These are phyloP conservation scores for Salmo trutta DNA, from an alignment of 2,797 vertebrate species.

Conservation along the genomic window DNA sequence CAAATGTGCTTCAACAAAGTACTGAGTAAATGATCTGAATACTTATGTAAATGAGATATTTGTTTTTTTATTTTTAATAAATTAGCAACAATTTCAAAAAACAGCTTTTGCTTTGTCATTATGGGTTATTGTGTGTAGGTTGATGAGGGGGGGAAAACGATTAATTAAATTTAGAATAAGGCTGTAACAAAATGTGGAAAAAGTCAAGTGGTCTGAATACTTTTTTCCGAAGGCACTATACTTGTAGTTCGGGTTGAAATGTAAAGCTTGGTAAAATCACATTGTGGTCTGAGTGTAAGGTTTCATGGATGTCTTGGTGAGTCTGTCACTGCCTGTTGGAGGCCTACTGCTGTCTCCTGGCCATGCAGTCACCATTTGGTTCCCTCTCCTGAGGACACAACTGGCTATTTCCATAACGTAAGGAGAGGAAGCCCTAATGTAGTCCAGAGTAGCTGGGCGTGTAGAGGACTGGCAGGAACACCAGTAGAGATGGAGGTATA, in stretches of 20 bases:
- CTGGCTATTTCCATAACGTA: conserved; percentile 50
- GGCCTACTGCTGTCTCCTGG: conserved; percentile 24
- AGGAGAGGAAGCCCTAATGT: conserved; percentile 41
- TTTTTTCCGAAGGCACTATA: not conserved
- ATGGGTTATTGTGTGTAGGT: no score
- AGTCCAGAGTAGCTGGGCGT: conserved; percentile 27
- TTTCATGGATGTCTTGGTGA: conserved; percentile 34
- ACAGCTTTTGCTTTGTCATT: no score
- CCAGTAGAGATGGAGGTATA: not conserved
- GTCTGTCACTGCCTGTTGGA: conserved; percentile 31
- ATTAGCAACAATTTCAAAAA: no score
- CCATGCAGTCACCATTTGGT: conserved; percentile 47
- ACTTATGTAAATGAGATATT: no score
- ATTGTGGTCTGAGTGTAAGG: no score
- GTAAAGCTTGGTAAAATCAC: no score
- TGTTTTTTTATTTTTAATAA: no score
- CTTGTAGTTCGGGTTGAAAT: not conserved
- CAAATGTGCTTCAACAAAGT: no score
- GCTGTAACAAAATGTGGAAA: no score
- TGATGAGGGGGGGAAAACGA: no score
- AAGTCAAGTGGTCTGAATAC: not conserved
- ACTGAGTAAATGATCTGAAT: no score
- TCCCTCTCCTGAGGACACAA: conserved; percentile 41
- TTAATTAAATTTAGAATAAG: no score
- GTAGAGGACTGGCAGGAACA: not conserved